Conservation (phyloP, 2,888 invertebrate species). For the Cryptosula pallasiana region DNA sequence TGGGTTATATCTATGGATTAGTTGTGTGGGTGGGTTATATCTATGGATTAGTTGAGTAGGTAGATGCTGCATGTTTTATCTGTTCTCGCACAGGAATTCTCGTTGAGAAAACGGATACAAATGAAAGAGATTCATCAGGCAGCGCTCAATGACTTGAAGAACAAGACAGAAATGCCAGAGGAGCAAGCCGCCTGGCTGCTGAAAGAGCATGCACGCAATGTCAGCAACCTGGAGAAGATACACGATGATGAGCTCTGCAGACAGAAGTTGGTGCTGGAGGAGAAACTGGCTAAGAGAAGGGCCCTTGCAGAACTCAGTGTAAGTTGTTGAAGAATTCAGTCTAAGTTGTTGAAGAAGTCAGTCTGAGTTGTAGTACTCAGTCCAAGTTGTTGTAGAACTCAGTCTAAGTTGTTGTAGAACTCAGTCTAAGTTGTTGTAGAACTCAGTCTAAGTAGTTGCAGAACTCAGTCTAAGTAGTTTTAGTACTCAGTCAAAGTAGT, state of each 20-base stretch:
- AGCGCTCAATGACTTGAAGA: constrained; percentile 35
- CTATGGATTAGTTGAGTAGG: too few species aligned
- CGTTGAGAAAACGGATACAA: constrained; percentile 41
- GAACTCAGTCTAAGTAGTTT: too few species aligned
- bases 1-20: too few species aligned
- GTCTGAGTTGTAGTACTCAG: too few species aligned
- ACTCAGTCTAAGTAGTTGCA: too few species aligned
- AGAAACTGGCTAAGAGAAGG: constrained; percentile 43
- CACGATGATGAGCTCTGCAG: constrained; percentile 48
- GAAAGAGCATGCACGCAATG: constrained; percentile 37
- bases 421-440: too few species aligned
- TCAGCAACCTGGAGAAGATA: constrained; percentile 34
- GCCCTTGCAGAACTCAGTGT: constrained; percentile 43
- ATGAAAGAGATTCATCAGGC: constrained; percentile 42
- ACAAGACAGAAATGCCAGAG: constrained; percentile 35
- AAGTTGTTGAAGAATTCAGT: constrained; percentile 32
- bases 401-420: too few species aligned
- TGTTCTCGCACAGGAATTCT: constrained; percentile 38
- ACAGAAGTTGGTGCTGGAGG: constrained; percentile 46
- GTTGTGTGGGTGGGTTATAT: too few species aligned
- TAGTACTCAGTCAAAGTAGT: too few species aligned
- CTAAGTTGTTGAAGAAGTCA: too few species aligned
- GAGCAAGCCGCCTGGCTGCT: constrained; percentile 48
- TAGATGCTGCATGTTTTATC: background rate
- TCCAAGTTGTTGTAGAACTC: too few species aligned